Base-by-base conservation (phyloP, 92 coral and sea anemone species). In the Parazoanthus darwini region DNA sequence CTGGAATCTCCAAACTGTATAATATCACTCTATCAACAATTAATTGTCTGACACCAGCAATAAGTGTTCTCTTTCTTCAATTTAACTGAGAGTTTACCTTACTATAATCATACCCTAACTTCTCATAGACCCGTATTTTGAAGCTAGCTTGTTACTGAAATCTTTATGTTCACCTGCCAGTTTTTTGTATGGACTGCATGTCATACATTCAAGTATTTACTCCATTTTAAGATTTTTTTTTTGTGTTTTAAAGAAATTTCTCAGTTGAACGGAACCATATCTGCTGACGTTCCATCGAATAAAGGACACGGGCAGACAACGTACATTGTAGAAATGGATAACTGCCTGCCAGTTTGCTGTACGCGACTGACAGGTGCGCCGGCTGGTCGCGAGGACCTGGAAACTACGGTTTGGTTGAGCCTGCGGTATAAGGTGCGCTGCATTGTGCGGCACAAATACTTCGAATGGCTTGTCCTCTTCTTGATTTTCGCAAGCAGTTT, bases 401-500 rank as follows among this genome's bases (percentile, higher is more conserved):
- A 89, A 77, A 82, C 92, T 82, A 91, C 94, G 89, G 80, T 80
- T 23, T 96, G 98, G 98, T 91, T 94, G n/a, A 90, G 91, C 76
- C 90, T 94, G 54, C 98, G 98, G 5, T 93, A 93, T 33, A 94
- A 94, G 82, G 93, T 96, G 82, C 94, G 94, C 58, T 92, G 97
- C 70, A 79, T 94, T 42, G 98, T 96, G 78, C 93, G 94, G 58
- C 98, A 96, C 88, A 93, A 88, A 77, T 92, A 91, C 78, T 94
- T 91, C 66, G 98, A 96, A 82, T 93, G 98, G 94, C 91, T 94
- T 80, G 95, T 96, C 44, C 93, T 96, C 72, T 91, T 92, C 89
- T 85, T 93, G 80, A 95, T 96, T 26, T 88, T 93, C 84, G 85
- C 95, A 82, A 96, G 98, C 90, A 96, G 98, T 79, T 93, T 93